Conservation (phyloP, 2,888 invertebrate genomes). For the Caenorhabditis sp. region DNA sequence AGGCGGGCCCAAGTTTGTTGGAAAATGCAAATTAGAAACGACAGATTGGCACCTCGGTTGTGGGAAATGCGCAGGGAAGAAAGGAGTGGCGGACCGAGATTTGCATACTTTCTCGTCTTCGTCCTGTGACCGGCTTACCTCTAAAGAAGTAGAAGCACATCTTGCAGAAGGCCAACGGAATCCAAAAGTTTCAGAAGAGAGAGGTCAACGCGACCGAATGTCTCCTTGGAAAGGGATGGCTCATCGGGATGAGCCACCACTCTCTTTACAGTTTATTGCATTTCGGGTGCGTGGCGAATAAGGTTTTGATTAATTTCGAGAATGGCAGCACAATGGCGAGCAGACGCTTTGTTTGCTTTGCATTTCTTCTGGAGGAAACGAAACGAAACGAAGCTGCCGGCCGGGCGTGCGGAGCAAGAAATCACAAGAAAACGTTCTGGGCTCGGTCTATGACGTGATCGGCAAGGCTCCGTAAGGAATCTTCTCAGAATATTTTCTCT, state of each 20-base stretch:
- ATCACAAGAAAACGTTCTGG: slow-evolving; percentile 32
- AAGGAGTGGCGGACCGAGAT: slow-evolving; percentile 44
- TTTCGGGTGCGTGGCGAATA: slow-evolving; percentile 22
- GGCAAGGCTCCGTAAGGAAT: neutral
- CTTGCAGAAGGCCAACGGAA: neutral
- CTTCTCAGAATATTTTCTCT: no score
- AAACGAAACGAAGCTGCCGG: slow-evolving; percentile 24
- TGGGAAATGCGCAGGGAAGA: slow-evolving; percentile 30
- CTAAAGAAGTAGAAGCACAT: slow-evolving; percentile 33
- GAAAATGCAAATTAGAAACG: slow-evolving; percentile 65
- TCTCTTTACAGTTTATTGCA: slow-evolving; percentile 44
- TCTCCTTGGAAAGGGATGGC: neutral
- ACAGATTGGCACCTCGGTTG: slow-evolving; percentile 53
- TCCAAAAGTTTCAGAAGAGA: slow-evolving; percentile 13
- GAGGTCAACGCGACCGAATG: slow-evolving; percentile 36
- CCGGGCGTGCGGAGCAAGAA: slow-evolving; percentile 32
- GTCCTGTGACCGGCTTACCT: slow-evolving; percentile 51
- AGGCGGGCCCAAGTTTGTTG: slow-evolving; percentile 34
- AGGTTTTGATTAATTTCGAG: slow-evolving; percentile 41
- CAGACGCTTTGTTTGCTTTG: slow-evolving; percentile 38
- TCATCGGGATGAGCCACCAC: slow-evolving; percentile 1
- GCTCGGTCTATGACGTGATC: slow-evolving; percentile 1
- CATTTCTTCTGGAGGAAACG: slow-evolving; percentile 18
- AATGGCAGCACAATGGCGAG: slow-evolving; percentile 5
- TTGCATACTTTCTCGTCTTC: slow-evolving; percentile 48